These are phyloP conservation scores for Antigone vipio DNA, from an alignment of 2,113 vertebrate species.

Conservation along the genomic window DNA sequence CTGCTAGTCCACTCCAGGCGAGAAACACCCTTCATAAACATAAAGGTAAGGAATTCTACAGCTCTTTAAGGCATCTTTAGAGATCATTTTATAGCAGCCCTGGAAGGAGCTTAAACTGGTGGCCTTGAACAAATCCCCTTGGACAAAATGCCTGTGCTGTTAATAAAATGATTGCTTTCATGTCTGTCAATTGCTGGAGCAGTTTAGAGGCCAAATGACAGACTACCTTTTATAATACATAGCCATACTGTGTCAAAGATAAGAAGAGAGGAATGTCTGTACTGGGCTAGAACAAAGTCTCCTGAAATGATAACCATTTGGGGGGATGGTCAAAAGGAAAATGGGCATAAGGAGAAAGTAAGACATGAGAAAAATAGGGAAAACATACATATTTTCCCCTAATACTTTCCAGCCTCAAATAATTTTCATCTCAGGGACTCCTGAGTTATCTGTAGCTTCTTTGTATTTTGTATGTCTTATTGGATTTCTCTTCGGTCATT, in stretches of 20 bases:
- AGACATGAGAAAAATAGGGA: not conserved
- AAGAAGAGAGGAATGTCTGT: not conserved
- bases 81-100: not conserved
- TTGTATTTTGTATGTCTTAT: not conserved
- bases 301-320: not conserved
- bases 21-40: not conserved
- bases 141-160: not conserved
- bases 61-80: not conserved
- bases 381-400: not conserved
- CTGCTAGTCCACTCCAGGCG: not conserved
- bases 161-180: not conserved
- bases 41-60: not conserved
- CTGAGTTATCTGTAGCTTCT: constrained; percentile 23
- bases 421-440: not conserved
- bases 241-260: not conserved
- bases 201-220: not conserved
- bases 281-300: not conserved
- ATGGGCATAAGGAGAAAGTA: not conserved
- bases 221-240: not conserved
- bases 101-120: not conserved
- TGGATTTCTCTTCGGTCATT: not conserved
- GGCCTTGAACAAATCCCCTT: not conserved
- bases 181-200: not conserved
- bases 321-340: not conserved
- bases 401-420: constrained; percentile 22